phyloP scores from a whole-genome alignment of 2,797 vertebrate species.

The Poecilia velifera region DNA sequence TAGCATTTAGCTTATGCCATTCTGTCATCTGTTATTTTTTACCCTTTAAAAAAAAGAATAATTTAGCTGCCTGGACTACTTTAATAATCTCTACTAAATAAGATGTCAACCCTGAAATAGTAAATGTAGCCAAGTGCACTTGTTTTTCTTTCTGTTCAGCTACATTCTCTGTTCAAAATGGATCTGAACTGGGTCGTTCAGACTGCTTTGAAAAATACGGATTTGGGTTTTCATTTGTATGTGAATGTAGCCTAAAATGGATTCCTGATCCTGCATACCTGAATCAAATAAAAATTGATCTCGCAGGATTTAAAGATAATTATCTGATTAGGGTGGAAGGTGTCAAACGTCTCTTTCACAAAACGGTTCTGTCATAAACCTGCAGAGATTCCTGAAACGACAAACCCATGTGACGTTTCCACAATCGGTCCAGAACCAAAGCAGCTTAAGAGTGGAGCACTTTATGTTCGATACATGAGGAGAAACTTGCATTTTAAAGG shows the following conservation, averaged over 20 bases:
- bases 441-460: neutral
- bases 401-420: no score
- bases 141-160: neutral
- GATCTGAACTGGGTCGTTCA: neutral
- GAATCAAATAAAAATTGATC: neutral
- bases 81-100: neutral
- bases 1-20: neutral
- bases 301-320: neutral
- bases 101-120: neutral
- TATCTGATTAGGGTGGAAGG: neutral
- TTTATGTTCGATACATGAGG: neutral
- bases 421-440: neutral
- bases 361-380: neutral
- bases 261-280: neutral
- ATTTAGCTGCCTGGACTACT: neutral
- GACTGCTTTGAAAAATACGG: neutral
- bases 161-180: no score
- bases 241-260: neutral
- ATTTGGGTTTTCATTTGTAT: neutral
- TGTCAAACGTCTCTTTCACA: neutral
- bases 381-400: neutral
- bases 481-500: neutral
- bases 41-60: neutral
- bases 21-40: neutral
- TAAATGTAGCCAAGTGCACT: neutral